Evolutionary conservation across 2,888 invertebrate genomes (phyloP), one percentile per base, ranked within the genome.

Genomic region (Spilosoma lubricipeda): DNA sequence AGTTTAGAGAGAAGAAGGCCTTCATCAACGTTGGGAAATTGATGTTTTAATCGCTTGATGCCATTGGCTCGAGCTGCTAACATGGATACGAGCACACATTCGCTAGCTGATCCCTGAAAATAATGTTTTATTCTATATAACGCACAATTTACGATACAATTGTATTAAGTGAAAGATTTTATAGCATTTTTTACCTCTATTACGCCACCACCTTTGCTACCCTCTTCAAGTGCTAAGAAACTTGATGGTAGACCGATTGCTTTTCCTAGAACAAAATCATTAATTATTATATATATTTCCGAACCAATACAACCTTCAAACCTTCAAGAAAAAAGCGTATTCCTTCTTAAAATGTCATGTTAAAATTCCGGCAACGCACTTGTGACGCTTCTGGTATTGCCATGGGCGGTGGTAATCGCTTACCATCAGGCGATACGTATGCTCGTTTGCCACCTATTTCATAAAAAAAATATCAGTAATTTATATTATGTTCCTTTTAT

Each of bases 71-170:
- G 96, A 1, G 99, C 99, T 0, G 99, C 99, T 80, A 99, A 91
- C 97, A 99, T 98, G 64, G 98, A 97, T 18, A 99, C 99, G 77
- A 99, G 96, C 72, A 99, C 97, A 90, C 99, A 99, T 92, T 99
- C 99, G 87, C 99, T 99, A 11, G 99, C 99, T 1, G 99, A 99
- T 11, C 99, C 98, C 99, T 99, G 90, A 1, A 79, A 75, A 77
- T 59, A 64, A 63, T 11, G 23, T 48, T 8, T 45, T 23, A 33
- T 39, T 2, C 8, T 15, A 23, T 9, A 45, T 9, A 30, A 13
- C 3, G 4, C 9, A 23, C 13, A 23, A n/a, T 5, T 42, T 42
- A 3, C 18, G 27, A 45, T 8, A 63, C 13, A 66, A 30, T 15
- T 18, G 0, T 27, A 18, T 18, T 33, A 30, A 18, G 13, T 18